Evolutionary conservation across 2,888 invertebrate species (phyloP), one percentile per base, ranked within the genome.

Genomic region (Clanis bilineata): DNA sequence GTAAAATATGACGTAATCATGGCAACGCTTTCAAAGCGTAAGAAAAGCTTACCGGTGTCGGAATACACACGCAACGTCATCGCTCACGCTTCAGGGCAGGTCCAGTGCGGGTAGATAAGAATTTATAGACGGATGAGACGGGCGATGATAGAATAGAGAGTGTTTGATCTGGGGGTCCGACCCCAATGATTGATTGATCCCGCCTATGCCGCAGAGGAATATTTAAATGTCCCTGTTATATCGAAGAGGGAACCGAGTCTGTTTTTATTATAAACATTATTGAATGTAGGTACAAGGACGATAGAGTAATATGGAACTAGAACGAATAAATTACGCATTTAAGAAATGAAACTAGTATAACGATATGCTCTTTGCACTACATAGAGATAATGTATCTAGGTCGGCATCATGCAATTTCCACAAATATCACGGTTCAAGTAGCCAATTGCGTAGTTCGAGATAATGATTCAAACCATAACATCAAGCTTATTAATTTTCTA

Each of bases 71-170:
- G 85, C 85, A 76, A 76, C 79, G 83, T 88, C 86, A 88, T 88
- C 84, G 80, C 81, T 86, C 86, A 88, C 79, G 79, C 77, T 78
- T 79, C 71, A 70, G 77, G 77, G 75, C 72, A 74, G 77, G 77
- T 75, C 76, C 79, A 76, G 77, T 77, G 79, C 75, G 80, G 79
- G 73, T 72, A 83, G 86, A 87, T 88, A 87, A 87, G 85, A 85
- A 87, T 89, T 87, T 86, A 85, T 86, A 85, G 85, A 84, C 80
- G 85, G 85, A 85, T 83, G 82, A 82, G 82, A 69, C 73, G 72
- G 71, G 80, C 80, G 83, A 79, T 82, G 83, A 87, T 86, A 85
- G 85, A 89, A 90, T 88, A 84, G 82, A 81, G 80, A 81, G 80
- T 81, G 79, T 80, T 80, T 79, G 76, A 76, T 78, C 71, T 51